phyloP scores from a whole-genome alignment of 1,140 invertebrate genomes.

The Acromyrmex echinatior region DNA sequence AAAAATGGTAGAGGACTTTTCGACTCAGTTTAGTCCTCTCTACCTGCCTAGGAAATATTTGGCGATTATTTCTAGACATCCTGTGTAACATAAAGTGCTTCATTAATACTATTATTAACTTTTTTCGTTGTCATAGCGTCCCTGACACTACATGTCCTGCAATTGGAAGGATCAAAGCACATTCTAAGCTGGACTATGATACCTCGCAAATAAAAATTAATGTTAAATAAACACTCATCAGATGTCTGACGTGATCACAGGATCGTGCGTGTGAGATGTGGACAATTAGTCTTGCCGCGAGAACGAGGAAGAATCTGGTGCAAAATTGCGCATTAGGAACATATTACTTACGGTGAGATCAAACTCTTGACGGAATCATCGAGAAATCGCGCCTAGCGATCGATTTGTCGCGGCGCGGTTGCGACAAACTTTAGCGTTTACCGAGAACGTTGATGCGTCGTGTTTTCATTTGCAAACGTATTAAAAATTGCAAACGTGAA shows the following conservation, averaged over 20 bases:
- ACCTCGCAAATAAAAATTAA: neutral
- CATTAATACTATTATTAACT: neutral
- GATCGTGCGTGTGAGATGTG: constrained; percentile 25
- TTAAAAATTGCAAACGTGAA: neutral
- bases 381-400: neutral
- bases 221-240: constrained; percentile 5
- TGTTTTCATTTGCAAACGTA: neutral
- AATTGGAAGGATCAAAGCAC: neutral
- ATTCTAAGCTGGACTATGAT: neutral
- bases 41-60: too few relatives aligned
- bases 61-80: too few relatives aligned
- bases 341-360: constrained; percentile 36
- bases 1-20: too few relatives aligned
- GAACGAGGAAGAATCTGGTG: constrained; percentile 72
- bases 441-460: constrained; percentile 2
- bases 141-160: neutral
- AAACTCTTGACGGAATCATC: neutral
- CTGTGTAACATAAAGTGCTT: neutral
- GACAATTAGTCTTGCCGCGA: constrained; percentile 16
- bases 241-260: neutral
- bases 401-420: neutral
- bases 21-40: too few relatives aligned
- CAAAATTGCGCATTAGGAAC: constrained; percentile 72
- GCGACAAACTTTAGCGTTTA: neutral
- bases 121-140: neutral